Conservation (phyloP, 1,140 invertebrate genomes). For the Calephelis virginiensis region DNA sequence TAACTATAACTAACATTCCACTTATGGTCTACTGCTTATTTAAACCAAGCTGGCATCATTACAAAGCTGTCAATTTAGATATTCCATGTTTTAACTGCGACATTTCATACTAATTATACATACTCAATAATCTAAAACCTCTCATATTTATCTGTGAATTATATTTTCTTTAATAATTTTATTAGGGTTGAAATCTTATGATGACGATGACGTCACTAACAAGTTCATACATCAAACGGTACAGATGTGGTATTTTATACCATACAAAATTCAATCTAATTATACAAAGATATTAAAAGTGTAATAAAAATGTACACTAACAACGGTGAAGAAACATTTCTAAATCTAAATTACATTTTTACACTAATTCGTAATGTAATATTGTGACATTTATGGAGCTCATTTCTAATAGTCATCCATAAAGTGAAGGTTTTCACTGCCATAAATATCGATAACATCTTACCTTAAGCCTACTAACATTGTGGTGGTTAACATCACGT, state of each 20-base stretch:
- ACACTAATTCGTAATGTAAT: conserved; percentile 16
- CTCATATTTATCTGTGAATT: too few species aligned
- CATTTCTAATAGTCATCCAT: conserved; percentile 6
- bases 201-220: too few species aligned
- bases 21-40: too few species aligned
- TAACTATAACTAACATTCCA: too few species aligned
- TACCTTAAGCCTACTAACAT: neutral
- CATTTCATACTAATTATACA: too few species aligned
- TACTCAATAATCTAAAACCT: too few species aligned
- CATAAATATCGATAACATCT: conserved; percentile 15
- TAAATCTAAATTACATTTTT: conserved; percentile 14
- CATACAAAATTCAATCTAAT: neutral
- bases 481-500: neutral
- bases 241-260: neutral
- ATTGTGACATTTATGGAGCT: conserved; percentile 10
- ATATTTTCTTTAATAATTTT: too few species aligned
- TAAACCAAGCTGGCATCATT: too few species aligned
- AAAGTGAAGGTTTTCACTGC: conserved; percentile 2
- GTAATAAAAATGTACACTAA: neutral
- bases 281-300: neutral
- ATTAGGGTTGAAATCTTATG: too few species aligned
- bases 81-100: too few species aligned
- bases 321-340: conserved; percentile 6
- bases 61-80: too few species aligned
- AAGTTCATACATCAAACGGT: too few species aligned